A percentile compares a stretch with the other conserved stretches of the same genome.
Evolutionary conservation across 2,113 vertebrate species (phyloP).

Genomic region (Zosterops pallidus): DNA sequence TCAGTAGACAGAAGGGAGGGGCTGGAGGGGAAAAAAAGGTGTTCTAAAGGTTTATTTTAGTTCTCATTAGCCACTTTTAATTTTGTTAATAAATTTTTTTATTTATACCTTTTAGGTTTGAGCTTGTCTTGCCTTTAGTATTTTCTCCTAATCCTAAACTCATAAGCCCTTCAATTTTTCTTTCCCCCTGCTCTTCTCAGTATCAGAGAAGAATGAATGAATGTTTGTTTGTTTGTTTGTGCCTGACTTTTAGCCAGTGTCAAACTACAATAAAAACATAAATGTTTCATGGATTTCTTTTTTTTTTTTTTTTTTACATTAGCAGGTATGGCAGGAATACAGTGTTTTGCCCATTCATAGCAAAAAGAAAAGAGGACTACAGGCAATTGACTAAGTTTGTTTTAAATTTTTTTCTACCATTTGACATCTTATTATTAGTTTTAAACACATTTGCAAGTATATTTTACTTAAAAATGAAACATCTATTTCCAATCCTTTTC

Average conservation of each 20-base stretch:
- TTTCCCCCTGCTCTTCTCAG: not conserved
- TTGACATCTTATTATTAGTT: not conserved
- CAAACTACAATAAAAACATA: not conserved
- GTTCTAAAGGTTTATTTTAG: not conserved
- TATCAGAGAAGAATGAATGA: not conserved
- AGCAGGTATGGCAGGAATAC: not conserved
- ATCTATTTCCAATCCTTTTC: not conserved
- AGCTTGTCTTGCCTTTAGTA: not conserved
- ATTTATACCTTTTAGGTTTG: not conserved
- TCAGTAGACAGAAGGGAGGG: not conserved
- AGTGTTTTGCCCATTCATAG: not conserved
- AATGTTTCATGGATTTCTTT: not conserved
- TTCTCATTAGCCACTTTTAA: not conserved
- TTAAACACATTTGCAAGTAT: not conserved
- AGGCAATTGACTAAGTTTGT: not conserved
- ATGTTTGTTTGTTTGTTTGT: no score
- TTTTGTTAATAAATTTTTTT: not conserved
- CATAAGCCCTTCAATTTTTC: not conserved
- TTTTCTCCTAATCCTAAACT: not conserved
- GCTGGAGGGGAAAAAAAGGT: not conserved
- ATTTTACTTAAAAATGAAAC: not conserved
- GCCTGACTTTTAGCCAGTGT: not conserved
- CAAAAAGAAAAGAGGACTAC: not conserved
- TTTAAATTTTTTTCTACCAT: not conserved
- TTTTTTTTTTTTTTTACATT: not conserved